Evolutionary conservation across 2,797 vertebrate genomes (phyloP), one percentile per base, ranked within the genome.

Genomic region (Steatocranus sp.): DNA sequence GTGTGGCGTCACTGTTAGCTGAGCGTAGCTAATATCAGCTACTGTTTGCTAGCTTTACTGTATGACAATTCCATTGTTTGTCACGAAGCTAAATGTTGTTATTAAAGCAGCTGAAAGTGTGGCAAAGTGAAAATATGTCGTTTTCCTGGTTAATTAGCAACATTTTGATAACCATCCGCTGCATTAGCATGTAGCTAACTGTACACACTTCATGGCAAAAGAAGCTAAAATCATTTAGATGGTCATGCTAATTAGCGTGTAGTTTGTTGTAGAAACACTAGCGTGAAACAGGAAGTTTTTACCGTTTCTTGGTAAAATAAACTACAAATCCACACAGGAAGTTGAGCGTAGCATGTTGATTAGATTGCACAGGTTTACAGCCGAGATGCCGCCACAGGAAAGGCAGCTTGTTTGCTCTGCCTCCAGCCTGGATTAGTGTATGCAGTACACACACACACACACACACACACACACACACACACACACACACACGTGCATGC

Each of bases 1-100:
- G 51, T 54, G 51, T 53, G 23, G 23, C 2, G 0, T 2, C 17
- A 34, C 17, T 2, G 56, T 34, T n/a, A 34, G 56, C 54, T 3
- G 27, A 58, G 54, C 0, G 2, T 18, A 11, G 54, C 54, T 58
- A 32, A 58, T 0, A 7, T 34, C 0, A n/a, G 30, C 30, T 34
- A 36, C 56, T 1, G 30, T 61, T 61, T n/a, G 56, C 30, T n/a
- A 12, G 10, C 11, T 61, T 34, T 34, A 12, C 6, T n/a, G 2
- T 34, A n/a, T 11, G 30, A 61, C 10, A 56, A 3, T 56, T 56
- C 27, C 0, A 2, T 0, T 63, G 32, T 63, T 63, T 12, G 1
- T 36, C 30, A 11, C 4, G 2, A 36, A 61, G 32, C 6, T 61
- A 36, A 5, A n/a, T n/a, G 30, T 32, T 61, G 18, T 63, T 20